Evolutionary conservation across 2,888 invertebrate genomes (phyloP).

Genomic region (Amphimallon solstitiale): DNA sequence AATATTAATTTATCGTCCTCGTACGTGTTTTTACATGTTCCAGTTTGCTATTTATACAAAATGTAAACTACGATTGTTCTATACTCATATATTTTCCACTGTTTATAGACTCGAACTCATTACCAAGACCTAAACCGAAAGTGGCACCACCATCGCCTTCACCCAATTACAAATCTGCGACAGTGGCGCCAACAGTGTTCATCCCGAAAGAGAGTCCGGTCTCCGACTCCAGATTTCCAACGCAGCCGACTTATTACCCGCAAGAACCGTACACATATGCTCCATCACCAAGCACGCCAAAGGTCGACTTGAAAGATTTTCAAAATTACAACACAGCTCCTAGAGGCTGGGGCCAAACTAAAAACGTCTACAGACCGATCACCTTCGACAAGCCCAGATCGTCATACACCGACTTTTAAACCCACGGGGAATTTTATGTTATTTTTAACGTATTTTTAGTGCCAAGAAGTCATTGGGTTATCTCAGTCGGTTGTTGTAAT

Average conservation of each 20-base stretch:
- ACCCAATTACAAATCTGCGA: conserved; percentile 55
- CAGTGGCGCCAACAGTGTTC: conserved; percentile 54
- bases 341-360: conserved; percentile 80
- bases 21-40: too few species aligned
- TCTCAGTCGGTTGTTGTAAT: too few species aligned
- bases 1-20: too few species aligned
- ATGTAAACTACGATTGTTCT: too few species aligned
- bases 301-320: conserved; percentile 52
- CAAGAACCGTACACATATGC: background rate
- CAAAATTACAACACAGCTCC: conserved; percentile 85
- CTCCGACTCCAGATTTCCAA: conserved; percentile 46
- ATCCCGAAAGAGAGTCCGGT: conserved; percentile 56
- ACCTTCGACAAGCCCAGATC: conserved; percentile 68
- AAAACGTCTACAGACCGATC: conserved; percentile 77
- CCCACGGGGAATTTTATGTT: background rate
- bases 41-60: too few species aligned
- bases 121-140: conserved; percentile 53
- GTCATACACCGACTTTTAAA: conserved; percentile 67
- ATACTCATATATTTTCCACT: background rate
- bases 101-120: conserved; percentile 48
- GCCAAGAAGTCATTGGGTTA: too few species aligned
- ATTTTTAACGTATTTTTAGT: too few species aligned
- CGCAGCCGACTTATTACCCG: conserved; percentile 33
- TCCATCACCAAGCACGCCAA: conserved; percentile 49
- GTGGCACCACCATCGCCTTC: conserved; percentile 45